These are phyloP conservation scores for Apteryx owenii DNA, from an alignment of 2,113 vertebrate species.

Conservation along the genomic window DNA sequence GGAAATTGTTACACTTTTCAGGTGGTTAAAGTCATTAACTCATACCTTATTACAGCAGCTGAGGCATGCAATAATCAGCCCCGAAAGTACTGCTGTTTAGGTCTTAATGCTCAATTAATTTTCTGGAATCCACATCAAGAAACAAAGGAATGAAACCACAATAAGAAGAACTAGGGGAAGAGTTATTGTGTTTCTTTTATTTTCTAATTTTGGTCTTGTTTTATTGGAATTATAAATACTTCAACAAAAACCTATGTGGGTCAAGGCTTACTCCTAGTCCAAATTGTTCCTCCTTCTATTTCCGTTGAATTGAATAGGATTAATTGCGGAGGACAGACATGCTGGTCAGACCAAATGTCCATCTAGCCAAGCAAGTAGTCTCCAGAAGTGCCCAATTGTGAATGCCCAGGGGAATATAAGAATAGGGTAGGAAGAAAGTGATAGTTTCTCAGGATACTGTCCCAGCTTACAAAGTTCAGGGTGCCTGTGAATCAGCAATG, in stretches of 20 bases:
- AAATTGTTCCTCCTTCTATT: slow-evolving; percentile 13
- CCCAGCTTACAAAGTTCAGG: neutral
- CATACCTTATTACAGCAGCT: slow-evolving; percentile 71
- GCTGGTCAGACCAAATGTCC: neutral
- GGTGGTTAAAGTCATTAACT: slow-evolving; percentile 73
- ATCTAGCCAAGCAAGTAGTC: neutral
- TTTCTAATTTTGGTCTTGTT: slow-evolving; percentile 44
- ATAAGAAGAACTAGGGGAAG: slow-evolving; percentile 62
- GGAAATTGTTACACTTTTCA: slow-evolving; percentile 67
- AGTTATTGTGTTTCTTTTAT: slow-evolving; percentile 46
- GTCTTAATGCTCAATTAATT: slow-evolving; percentile 74
- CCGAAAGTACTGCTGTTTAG: slow-evolving; percentile 55
- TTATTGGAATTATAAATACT: slow-evolving; percentile 61
- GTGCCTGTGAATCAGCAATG: neutral
- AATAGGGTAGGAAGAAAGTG: neutral
- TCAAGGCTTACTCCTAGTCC: slow-evolving; percentile 4
- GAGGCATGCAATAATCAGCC: slow-evolving; percentile 67
- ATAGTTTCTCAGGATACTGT: neutral
- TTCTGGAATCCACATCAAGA: slow-evolving; percentile 69
- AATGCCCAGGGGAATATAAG: rapidly evolving
- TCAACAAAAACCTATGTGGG: neutral
- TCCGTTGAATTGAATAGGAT: slow-evolving; percentile 13
- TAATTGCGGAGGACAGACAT: slow-evolving; percentile 11
- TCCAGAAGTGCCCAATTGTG: neutral
- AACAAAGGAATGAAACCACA: slow-evolving; percentile 68